Evolutionary conservation across 2,888 invertebrate genomes (phyloP).

Genomic region (Yponomeuta malinellus): DNA sequence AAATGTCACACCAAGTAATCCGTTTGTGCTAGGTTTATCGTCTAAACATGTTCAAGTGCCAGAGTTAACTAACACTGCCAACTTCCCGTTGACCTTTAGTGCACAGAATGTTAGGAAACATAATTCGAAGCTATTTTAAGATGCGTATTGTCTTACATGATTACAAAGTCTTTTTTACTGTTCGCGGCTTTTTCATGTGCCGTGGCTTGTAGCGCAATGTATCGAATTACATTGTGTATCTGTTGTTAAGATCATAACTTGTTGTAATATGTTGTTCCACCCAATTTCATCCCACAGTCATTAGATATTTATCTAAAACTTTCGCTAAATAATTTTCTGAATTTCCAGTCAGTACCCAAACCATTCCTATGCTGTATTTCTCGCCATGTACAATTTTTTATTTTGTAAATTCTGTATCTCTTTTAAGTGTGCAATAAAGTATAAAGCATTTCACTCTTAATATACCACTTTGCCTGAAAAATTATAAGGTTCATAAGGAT

Average conservation of each 20-base stretch:
- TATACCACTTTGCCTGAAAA: too few relatives aligned
- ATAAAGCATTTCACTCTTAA: too few relatives aligned
- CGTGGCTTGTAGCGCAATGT: background rate
- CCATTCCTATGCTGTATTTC: too few relatives aligned
- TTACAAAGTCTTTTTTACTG: constrained; percentile 8
- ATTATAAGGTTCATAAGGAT: too few relatives aligned
- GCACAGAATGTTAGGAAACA: background rate
- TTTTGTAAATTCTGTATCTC: too few relatives aligned
- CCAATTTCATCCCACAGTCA: too few relatives aligned
- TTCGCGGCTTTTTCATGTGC: background rate
- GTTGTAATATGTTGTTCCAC: background rate
- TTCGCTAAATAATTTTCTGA: too few relatives aligned
- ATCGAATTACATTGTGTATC: background rate
- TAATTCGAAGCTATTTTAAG: constrained; percentile 1
- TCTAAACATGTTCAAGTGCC: background rate
- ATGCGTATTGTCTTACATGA: constrained; percentile 11
- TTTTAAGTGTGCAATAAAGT: too few relatives aligned
- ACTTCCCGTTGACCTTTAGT: background rate
- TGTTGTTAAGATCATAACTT: background rate
- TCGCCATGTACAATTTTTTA: too few relatives aligned
- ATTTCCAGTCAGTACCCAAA: too few relatives aligned
- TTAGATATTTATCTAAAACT: too few relatives aligned
- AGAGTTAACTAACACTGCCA: background rate
- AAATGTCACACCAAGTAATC: background rate
- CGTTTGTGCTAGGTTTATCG: background rate